Evolutionary conservation across 2,797 vertebrate genomes (phyloP), one percentile per base, ranked within the genome.

Genomic region (Acrocephalus scirpaceus): DNA sequence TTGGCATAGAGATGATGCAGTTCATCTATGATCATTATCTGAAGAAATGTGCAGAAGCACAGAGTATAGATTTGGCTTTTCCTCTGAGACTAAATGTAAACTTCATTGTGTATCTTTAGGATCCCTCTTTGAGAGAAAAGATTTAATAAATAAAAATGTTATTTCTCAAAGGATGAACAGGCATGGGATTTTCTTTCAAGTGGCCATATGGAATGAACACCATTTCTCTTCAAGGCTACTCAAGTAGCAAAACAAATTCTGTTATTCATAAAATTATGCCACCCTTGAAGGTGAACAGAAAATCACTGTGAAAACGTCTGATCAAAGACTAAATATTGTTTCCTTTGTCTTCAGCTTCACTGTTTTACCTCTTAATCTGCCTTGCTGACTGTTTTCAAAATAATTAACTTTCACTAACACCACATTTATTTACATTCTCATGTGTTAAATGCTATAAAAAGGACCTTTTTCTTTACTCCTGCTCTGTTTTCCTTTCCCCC

Each of bases 171-270:
- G 42, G 10, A 82, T 1, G 3, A 90, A 62, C 3, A 69, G 38
- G 66, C 26, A 75, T 32, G 29, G 29, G n/a, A 91, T 81, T 90
- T 93, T 86, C 78, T 96, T 92, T 92, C 69, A 96, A 90, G 87
- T 73, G 51, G 50, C 16, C 76, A 34, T 65, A 62, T 50, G 69
- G 69, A 91, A 90, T 42, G 58, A 92, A 86, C 72, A 86, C n/a
- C 13, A 42, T 60, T 88, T 88, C 26, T 90, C 42, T 92, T 94
- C 15, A 77, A 81, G 51, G 50, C 76, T 92, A 81, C 82, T 95
- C 62, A 86, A 94, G 85, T 78, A 93, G 93, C 82, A 96, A 92
- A 91, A 73, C 80, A 88, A 51, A 64, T 90, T 94, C 71, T 90
- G 76, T 88, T 91, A 90, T 70, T 80, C 26, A 90, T 90, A 94